phyloP scores from a whole-genome alignment of 2,113 vertebrate species.

The Mus spicilegus region DNA sequence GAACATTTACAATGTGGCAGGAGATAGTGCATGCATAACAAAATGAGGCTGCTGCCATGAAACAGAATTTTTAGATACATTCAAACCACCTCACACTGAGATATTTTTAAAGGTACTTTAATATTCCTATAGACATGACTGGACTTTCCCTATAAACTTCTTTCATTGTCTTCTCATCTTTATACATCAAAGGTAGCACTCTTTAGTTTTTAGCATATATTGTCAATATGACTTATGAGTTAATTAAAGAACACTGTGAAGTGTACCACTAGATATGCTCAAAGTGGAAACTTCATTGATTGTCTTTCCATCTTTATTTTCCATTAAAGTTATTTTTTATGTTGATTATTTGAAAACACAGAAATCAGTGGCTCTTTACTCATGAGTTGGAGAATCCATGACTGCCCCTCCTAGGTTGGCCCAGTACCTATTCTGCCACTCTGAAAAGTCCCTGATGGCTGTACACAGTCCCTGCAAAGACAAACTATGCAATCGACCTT shows the following conservation, averaged over 20 bases:
- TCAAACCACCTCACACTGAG: neutral
- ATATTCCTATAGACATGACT: neutral
- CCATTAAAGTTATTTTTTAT: neutral
- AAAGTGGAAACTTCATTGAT: neutral
- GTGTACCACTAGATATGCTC: neutral
- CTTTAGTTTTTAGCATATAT: neutral
- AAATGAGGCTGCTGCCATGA: neutral
- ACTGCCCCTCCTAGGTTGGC: neutral
- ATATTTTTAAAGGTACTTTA: neutral
- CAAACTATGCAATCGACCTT: too few species aligned
- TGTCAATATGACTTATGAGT: neutral
- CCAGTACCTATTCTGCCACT: neutral
- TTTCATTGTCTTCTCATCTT: neutral
- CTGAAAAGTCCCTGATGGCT: neutral
- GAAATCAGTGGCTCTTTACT: neutral
- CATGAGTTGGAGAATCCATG: neutral
- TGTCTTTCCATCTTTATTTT: neutral
- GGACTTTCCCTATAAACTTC: neutral
- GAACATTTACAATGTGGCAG: too few species aligned
- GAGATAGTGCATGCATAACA: rapidly evolving
- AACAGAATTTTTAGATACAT: neutral
- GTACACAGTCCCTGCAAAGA: too few species aligned
- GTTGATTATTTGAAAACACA: neutral
- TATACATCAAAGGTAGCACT: neutral
- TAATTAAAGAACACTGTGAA: neutral